These are phyloP conservation scores for Trachelus troglodyta DNA, from an alignment of 2,888 invertebrate genomes.

Conservation along the genomic window DNA sequence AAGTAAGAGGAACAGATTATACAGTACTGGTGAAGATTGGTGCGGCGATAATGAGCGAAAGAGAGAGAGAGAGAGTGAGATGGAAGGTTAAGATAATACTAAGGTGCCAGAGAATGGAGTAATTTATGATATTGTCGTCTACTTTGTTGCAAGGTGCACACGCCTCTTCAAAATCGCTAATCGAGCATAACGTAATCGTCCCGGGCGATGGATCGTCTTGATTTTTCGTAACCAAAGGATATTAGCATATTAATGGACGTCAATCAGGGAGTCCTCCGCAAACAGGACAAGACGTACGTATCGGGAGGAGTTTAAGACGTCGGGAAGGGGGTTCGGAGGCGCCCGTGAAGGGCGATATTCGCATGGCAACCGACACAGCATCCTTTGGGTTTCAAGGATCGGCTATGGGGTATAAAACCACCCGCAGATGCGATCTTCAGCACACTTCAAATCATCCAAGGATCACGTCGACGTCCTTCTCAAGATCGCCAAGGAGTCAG, in stretches of 20 bases:
- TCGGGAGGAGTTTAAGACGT: slow-evolving; percentile 5
- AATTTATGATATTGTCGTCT: slow-evolving; percentile 20
- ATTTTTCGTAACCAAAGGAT: slow-evolving; percentile 40
- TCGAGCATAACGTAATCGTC: slow-evolving; percentile 44
- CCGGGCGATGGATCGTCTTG: slow-evolving; percentile 29
- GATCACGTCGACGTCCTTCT: neutral
- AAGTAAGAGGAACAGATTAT: neutral
- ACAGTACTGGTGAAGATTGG: neutral
- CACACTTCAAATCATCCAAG: neutral
- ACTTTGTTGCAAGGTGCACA: slow-evolving; percentile 17
- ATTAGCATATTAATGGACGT: slow-evolving; percentile 59
- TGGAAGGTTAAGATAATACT: no score
- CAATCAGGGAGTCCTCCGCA: slow-evolving; percentile 36
- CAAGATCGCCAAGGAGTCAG: no score
- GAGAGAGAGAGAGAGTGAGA: neutral
- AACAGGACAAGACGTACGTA: slow-evolving; percentile 32
- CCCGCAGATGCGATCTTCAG: neutral
- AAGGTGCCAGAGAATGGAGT: no score
- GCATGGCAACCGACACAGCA: slow-evolving; percentile 38
- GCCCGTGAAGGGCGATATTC: slow-evolving; percentile 24
- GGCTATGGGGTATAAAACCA: slow-evolving; percentile 6
- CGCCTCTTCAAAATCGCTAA: slow-evolving; percentile 25
- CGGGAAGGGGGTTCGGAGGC: neutral
- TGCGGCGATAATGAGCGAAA: no score
- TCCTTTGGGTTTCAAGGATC: neutral